phyloP scores from a whole-genome alignment of 64 coral and sea anemone species.

The Dendrophyllia cribrosa region DNA sequence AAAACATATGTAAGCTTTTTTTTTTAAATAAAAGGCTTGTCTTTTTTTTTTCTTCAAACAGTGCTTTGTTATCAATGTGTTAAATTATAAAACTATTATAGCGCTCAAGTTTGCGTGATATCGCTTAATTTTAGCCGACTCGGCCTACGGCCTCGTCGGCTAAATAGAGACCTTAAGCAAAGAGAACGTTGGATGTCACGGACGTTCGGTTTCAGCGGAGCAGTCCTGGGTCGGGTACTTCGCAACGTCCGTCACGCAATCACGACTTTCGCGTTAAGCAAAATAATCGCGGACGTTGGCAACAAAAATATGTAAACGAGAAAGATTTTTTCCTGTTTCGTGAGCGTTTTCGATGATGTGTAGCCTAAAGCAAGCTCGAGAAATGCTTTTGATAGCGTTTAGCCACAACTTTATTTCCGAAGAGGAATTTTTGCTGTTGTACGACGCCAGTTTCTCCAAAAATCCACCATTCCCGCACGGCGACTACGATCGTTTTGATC shows the following conservation, averaged over 20 bases:
- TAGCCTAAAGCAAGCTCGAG: background rate
- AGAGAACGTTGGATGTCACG: background rate
- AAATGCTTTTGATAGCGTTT: background rate
- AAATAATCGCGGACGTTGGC: background rate
- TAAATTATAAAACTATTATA: no score
- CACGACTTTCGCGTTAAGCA: background rate
- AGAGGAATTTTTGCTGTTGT: background rate
- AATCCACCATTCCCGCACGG: background rate
- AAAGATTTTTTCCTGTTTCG: no score
- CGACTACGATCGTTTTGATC: slow-evolving; percentile 27
- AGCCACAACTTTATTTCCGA: background rate
- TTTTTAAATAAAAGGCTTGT: no score
- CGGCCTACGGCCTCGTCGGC: no score
- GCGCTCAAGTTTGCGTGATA: no score
- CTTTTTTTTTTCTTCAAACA: no score
- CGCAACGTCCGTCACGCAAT: background rate
- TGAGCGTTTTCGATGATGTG: background rate
- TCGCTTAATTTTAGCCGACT: no score
- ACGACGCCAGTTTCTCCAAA: background rate
- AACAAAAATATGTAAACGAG: background rate
- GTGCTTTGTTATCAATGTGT: no score
- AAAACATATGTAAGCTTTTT: no score
- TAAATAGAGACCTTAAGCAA: background rate
- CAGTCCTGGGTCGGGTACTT: background rate
- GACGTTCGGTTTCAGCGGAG: background rate